Conservation (phyloP, 2,888 invertebrate species). For the Nemoura dubitans region DNA sequence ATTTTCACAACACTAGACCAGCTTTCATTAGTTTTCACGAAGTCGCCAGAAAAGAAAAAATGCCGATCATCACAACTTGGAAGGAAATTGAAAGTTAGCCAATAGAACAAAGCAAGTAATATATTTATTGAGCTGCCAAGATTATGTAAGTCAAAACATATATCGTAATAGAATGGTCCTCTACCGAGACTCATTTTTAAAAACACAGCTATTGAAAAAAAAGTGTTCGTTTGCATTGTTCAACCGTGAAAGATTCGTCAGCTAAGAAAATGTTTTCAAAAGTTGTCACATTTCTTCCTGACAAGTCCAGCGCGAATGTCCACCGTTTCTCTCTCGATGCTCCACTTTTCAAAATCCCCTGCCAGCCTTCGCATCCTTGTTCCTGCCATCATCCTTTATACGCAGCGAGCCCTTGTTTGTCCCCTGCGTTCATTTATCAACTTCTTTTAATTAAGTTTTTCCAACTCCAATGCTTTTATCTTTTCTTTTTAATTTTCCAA, state of each 20-base stretch:
- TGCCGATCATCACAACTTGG: too few species aligned
- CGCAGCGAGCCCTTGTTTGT: not conserved
- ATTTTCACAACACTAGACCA: too few species aligned
- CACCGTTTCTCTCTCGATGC: not conserved
- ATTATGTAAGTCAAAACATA: too few species aligned
- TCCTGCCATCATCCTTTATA: not conserved
- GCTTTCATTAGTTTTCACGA: too few species aligned
- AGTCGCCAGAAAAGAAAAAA: too few species aligned
- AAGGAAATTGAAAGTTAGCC: too few species aligned
- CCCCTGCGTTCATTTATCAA: not conserved
- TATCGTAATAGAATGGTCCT: too few species aligned
- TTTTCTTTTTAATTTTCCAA: not conserved
- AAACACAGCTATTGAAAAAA: too few species aligned
- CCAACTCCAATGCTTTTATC: not conserved
- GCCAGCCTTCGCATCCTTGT: not conserved
- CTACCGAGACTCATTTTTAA: too few species aligned
- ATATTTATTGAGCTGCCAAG: too few species aligned
- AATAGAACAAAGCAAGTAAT: too few species aligned
- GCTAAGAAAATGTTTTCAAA: not conserved
- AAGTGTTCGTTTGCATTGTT: too few species aligned
- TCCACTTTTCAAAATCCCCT: not conserved
- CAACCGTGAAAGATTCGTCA: not conserved
- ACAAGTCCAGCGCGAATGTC: not conserved
- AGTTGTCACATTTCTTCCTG: not conserved
- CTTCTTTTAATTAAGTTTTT: not conserved